These are phyloP conservation scores for Torymus auratus DNA, from an alignment of 2,888 invertebrate genomes.

Conservation along the genomic window DNA sequence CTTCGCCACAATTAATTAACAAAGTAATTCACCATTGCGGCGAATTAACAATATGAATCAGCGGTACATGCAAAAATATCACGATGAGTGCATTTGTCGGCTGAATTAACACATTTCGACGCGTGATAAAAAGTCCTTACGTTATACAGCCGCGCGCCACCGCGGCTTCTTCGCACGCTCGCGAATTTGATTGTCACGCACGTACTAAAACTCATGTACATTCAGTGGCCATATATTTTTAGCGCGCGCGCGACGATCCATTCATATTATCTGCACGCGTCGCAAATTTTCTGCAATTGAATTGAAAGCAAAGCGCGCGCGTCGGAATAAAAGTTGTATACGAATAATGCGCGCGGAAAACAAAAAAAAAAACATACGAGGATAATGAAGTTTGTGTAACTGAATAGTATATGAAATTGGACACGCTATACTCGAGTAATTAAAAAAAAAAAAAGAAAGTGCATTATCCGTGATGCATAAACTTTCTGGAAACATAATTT, in stretches of 20 bases:
- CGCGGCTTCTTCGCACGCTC: neutral
- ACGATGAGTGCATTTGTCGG: neutral
- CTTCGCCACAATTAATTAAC: no score
- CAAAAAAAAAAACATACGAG: no score
- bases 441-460: no score
- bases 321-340: neutral
- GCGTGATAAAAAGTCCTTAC: conserved; percentile 15
- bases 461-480: no score
- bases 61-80: neutral
- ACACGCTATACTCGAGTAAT: no score
- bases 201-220: conserved; percentile 18
- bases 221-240: conserved; percentile 3
- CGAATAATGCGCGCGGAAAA: no score
- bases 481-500: no score
- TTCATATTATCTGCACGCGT: conserved; percentile 25
- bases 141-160: neutral
- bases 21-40: no score
- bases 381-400: no score
- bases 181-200: conserved; percentile 31
- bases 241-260: neutral
- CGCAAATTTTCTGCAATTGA: conserved; percentile 27
- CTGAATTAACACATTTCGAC: conserved; percentile 8
- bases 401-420: no score
- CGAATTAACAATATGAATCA: neutral
- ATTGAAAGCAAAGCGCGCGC: conserved; percentile 8